Percentiles rank a stretch among this genome's conserved stretches.
Conservation (phyloP, 1,140 invertebrate species). For the Holcopasites calliopsidis region DNA sequence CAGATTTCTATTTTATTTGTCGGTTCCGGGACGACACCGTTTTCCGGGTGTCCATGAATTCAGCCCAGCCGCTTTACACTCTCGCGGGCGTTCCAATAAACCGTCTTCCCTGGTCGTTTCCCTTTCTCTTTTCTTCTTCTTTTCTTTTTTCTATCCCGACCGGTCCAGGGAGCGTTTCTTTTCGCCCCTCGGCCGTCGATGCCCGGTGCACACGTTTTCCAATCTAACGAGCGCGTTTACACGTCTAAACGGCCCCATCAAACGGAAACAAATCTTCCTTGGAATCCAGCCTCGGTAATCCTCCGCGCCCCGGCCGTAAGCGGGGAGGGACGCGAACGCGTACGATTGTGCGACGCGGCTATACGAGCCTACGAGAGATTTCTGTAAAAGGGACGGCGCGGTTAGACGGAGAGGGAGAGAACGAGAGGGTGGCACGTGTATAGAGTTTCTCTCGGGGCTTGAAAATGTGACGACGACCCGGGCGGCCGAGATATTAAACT, state of each 20-base stretch:
- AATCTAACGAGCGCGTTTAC: slow-evolving; percentile 76
- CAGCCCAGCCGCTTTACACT: slow-evolving; percentile 29
- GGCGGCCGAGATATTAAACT: slow-evolving; percentile 79
- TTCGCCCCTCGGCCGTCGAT: too few relatives aligned
- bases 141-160: neutral
- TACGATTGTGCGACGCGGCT: neutral
- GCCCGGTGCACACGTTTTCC: slow-evolving; percentile 52
- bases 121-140: slow-evolving; percentile 52
- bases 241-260: slow-evolving; percentile 74
- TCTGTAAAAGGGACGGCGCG: slow-evolving; percentile 40
- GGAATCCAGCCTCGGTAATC: slow-evolving; percentile 63
- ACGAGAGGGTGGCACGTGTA: slow-evolving; percentile 58
- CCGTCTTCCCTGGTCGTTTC: slow-evolving; percentile 33
- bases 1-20: slow-evolving; percentile 9
- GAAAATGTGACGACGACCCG: slow-evolving; percentile 78
- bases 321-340: slow-evolving; percentile 22
- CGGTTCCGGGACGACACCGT: neutral
- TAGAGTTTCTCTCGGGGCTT: slow-evolving; percentile 75
- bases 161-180: neutral
- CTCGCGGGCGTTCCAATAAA: slow-evolving; percentile 56
- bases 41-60: slow-evolving; percentile 8
- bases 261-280: slow-evolving; percentile 74
- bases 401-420: neutral
- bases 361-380: slow-evolving; percentile 46
- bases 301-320: slow-evolving; percentile 18